Conservation (phyloP, 2,888 invertebrate species). For the Rhingia campestris region DNA sequence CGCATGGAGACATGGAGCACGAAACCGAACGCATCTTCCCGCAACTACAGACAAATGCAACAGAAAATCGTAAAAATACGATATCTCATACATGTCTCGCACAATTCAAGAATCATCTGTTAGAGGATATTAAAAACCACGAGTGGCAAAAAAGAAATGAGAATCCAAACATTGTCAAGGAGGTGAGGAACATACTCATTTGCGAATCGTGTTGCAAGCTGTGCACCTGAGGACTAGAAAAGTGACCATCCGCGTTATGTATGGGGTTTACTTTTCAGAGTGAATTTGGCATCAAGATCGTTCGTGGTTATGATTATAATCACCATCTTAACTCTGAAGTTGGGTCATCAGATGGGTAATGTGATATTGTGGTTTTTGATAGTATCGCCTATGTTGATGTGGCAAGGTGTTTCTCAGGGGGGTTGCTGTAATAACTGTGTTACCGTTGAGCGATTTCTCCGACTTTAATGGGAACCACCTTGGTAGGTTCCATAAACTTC, state of each 20-base stretch:
- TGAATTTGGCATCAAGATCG: conserved; percentile 18
- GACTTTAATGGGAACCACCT: no score
- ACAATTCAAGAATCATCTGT: conserved; percentile 16
- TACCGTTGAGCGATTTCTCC: no score
- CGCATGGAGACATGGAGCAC: not conserved
- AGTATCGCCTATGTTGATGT: not conserved
- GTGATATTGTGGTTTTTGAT: conserved; percentile 26
- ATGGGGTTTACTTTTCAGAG: not conserved
- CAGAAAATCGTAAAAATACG: conserved; percentile 45
- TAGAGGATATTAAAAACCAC: conserved; percentile 50
- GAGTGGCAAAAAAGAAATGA: conserved; percentile 18
- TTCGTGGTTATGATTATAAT: not conserved
- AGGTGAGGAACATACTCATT: conserved; percentile 25
- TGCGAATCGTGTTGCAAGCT: conserved; percentile 6
- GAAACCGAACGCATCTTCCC: not conserved
- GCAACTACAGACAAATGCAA: conserved; percentile 13
- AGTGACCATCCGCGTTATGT: conserved; percentile 8
- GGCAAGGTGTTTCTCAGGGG: not conserved
- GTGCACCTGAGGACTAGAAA: conserved; percentile 43
- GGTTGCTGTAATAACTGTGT: no score
- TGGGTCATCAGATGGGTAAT: conserved; percentile 46
- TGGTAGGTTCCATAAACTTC: no score
- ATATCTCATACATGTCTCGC: conserved; percentile 5
- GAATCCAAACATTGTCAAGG: conserved; percentile 20
- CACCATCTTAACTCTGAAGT: conserved; percentile 15